These are phyloP conservation scores for Patella caerulea DNA, from an alignment of 2,888 invertebrate species.

Conservation along the genomic window DNA sequence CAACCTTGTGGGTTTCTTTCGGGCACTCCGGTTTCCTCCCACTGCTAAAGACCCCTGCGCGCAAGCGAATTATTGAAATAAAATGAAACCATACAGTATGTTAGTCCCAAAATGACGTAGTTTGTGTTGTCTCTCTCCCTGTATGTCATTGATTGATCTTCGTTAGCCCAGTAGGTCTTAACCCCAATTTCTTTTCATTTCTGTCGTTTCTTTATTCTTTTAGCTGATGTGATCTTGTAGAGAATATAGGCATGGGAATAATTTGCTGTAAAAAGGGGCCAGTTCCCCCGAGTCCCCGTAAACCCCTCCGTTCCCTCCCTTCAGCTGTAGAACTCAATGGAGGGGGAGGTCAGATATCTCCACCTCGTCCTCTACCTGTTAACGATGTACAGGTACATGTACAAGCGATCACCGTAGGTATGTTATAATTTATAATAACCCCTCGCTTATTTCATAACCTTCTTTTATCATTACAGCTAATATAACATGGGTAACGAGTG, in stretches of 20 bases:
- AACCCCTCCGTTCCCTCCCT: neutral
- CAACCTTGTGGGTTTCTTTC: too few species aligned
- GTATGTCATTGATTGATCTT: too few species aligned
- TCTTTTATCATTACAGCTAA: too few species aligned
- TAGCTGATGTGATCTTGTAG: slow-evolving; percentile 1
- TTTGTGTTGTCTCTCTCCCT: too few species aligned
- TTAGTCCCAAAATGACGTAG: too few species aligned
- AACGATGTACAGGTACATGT: too few species aligned
- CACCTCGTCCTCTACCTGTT: neutral
- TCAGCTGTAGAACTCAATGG: slow-evolving; percentile 4
- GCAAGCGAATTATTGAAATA: too few species aligned
- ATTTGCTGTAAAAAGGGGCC: slow-evolving; percentile 1
- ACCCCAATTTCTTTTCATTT: neutral
- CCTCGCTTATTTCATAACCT: neutral
- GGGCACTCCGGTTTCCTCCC: too few species aligned
- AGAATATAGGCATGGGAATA: neutral
- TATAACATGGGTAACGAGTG: neutral
- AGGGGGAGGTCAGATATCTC: neutral
- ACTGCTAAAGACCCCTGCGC: too few species aligned
- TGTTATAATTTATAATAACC: neutral
- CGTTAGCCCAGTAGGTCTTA: too few species aligned
- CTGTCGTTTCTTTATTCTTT: neutral
- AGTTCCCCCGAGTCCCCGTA: neutral
- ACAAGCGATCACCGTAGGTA: neutral
- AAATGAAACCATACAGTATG: too few species aligned